phyloP scores from a whole-genome alignment of 2,113 vertebrate species.

The Desmodus rotundus region DNA sequence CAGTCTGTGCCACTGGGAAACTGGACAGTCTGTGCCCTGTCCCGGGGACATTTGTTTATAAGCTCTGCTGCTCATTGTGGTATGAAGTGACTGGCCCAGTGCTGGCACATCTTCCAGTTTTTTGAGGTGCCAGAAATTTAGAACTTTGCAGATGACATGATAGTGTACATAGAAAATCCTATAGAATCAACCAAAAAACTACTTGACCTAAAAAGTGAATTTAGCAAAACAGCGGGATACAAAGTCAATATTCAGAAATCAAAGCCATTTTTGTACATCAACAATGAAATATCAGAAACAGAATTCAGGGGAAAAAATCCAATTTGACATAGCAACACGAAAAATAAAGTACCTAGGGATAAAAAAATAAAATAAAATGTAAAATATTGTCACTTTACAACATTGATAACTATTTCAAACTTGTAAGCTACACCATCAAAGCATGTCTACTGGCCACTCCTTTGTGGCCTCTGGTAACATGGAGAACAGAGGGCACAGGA shows the following conservation, averaged over 20 bases:
- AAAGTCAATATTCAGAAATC: no score
- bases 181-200: no score
- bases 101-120: background rate
- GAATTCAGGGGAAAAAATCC: no score
- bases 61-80: background rate
- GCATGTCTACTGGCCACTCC: background rate
- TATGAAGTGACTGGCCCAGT: background rate
- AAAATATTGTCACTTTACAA: constrained; percentile 37
- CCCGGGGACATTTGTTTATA: background rate
- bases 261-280: no score
- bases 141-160: background rate
- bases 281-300: no score
- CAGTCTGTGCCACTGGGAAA: background rate
- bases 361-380: background rate
- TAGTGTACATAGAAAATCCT: no score
- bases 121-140: constrained; percentile 15
- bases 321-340: no score
- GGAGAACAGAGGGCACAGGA: background rate
- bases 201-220: no score
- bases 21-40: background rate
- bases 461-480: background rate
- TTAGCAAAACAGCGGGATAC: no score
- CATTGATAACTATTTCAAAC: background rate
- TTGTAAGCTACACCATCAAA: background rate
- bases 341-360: no score